Conservation (phyloP, 2,113 vertebrate species). For the Arothron firmamentum region DNA sequence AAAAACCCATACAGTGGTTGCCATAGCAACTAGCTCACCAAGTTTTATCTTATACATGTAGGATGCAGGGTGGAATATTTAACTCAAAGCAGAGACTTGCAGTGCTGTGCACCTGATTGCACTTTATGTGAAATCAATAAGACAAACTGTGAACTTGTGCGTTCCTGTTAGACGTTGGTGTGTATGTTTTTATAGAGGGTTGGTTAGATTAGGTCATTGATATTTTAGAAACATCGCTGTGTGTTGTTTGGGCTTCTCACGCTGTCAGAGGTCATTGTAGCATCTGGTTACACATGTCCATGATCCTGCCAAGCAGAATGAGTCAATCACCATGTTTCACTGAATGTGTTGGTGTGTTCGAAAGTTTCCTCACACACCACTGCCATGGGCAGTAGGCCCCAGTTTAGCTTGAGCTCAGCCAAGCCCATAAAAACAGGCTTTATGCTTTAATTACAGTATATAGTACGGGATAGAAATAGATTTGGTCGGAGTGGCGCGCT, state of each 20-base stretch:
- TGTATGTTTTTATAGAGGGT: background rate
- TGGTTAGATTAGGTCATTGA: background rate
- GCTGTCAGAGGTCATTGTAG: conserved; percentile 23
- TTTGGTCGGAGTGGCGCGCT: conserved; percentile 50
- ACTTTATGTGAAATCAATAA: background rate
- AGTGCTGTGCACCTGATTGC: too few relatives aligned
- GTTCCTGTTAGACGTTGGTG: background rate
- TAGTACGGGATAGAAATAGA: conserved; percentile 59
- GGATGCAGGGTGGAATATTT: too few relatives aligned
- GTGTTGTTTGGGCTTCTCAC: conserved; percentile 20
- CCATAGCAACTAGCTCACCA: too few relatives aligned
- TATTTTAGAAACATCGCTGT: conserved; percentile 2
- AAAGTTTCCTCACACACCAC: conserved; percentile 31
- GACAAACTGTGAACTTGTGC: background rate
- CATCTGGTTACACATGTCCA: conserved; percentile 26
- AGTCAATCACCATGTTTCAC: conserved; percentile 8
- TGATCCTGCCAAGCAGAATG: conserved; percentile 26
- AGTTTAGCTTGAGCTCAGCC: conserved; percentile 15
- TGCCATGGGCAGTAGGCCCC: conserved; percentile 2
- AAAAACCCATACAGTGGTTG: too few relatives aligned
- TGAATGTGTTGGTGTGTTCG: conserved; percentile 5
- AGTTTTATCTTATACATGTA: too few relatives aligned
- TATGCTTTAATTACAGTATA: conserved; percentile 61
- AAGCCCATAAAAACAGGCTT: conserved; percentile 44
- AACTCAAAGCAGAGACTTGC: too few relatives aligned